Percentiles rank a stretch among this genome's conserved stretches.
Evolutionary conservation across 2,797 vertebrate species (phyloP).

Genomic region (Pygocentrus nattereri): DNA sequence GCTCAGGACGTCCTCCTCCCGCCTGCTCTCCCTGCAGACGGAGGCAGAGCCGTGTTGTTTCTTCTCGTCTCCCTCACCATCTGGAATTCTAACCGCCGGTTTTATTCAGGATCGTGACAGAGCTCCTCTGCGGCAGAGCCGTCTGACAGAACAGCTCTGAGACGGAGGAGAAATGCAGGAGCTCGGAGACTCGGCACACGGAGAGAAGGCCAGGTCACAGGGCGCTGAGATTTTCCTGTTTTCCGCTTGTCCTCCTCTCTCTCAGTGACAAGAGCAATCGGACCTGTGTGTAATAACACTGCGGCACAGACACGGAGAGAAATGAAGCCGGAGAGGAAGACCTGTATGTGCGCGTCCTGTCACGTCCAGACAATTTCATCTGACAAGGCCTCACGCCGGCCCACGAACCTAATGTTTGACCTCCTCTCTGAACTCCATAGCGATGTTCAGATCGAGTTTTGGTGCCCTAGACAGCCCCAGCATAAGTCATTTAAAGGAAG

Average conservation of each 20-base stretch:
- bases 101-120: conserved; percentile 26
- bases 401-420: conserved; percentile 1
- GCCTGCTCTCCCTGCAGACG: conserved; percentile 8
- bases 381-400: not conserved
- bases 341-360: not conserved
- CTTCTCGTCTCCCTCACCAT: conserved; percentile 41
- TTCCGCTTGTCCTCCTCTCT: not conserved
- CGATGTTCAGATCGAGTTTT: not conserved
- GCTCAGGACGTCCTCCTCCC: conserved; percentile 17
- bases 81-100: conserved; percentile 46
- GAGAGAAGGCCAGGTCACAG: not conserved
- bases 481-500: not conserved
- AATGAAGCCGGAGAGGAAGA: not conserved
- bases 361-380: conserved; percentile 1
- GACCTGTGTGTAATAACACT: conserved; percentile 27
- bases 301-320: not conserved
- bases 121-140: conserved; percentile 21
- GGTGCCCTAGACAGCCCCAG: not conserved
- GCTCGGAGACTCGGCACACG: not conserved
- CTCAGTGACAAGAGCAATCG: conserved; percentile 32
- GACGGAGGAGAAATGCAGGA: not conserved
- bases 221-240: not conserved
- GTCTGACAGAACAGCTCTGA: conserved; percentile 21
- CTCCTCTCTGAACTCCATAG: not conserved
- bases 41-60: conserved; percentile 30